A percentile compares a stretch with the other conserved stretches of the same genome.
These are phyloP conservation scores for Pterocles orientalis DNA, from an alignment of 2,113 vertebrate species.

Conservation along the genomic window DNA sequence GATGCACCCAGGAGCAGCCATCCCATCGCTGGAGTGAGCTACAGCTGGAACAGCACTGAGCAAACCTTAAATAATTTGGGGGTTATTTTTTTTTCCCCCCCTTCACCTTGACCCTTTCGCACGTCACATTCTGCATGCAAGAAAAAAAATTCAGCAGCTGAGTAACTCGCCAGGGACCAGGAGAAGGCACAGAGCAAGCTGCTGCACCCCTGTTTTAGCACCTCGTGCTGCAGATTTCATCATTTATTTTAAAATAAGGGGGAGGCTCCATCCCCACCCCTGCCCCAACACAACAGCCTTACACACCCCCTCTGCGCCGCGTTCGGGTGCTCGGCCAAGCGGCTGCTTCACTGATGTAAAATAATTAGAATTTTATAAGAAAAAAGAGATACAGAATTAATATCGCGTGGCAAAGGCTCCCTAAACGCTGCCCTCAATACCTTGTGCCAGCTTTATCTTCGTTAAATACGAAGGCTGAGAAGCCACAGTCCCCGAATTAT, in stretches of 20 bases:
- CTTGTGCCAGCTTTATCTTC: background rate
- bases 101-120: too few species aligned
- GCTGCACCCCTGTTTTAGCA: background rate
- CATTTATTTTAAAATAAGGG: background rate
- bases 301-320: background rate
- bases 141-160: background rate
- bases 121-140: too few species aligned
- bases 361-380: background rate
- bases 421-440: background rate
- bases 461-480: background rate
- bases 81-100: rapidly evolving
- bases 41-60: background rate
- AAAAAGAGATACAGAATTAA: background rate
- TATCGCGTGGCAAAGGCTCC: background rate
- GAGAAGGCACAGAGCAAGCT: background rate
- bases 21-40: background rate
- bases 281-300: background rate
- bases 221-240: background rate
- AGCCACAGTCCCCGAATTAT: background rate
- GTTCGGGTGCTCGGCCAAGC: background rate
- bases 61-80: background rate
- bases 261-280: background rate
- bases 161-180: background rate
- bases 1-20: background rate
- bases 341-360: background rate